Evolutionary conservation across 1,140 invertebrate genomes (phyloP).

Genomic region (Platorchestia sp.): DNA sequence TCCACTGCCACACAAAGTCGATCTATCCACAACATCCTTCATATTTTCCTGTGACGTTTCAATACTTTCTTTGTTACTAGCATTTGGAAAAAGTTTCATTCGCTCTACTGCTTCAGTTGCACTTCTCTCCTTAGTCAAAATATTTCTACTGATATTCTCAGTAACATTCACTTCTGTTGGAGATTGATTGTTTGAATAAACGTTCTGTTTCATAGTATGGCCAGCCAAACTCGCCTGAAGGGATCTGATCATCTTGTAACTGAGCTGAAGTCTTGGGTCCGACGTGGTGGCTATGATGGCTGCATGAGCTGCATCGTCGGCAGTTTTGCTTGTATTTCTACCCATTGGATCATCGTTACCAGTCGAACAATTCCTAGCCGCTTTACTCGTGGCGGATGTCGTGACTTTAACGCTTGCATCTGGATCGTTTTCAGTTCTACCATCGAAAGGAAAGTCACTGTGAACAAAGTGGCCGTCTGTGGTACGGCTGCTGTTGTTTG

Average conservation of each 20-base stretch:
- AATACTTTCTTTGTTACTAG: background rate
- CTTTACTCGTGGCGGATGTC: background rate
- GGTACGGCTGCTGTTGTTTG: background rate
- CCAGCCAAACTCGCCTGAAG: background rate
- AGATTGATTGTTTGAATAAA: background rate
- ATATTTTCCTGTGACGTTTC: background rate
- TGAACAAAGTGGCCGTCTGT: background rate
- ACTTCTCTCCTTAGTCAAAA: background rate
- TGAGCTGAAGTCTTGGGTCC: background rate
- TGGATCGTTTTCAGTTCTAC: background rate
- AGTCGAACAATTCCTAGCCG: background rate
- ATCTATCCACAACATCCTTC: background rate
- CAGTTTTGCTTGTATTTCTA: background rate
- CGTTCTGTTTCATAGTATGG: background rate
- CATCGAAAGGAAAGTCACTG: background rate
- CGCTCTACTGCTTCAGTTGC: background rate
- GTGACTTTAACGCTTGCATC: background rate
- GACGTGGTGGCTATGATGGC: background rate
- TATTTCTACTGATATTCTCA: background rate
- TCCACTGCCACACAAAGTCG: background rate
- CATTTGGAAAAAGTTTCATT: background rate
- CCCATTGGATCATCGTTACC: background rate
- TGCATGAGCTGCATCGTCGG: background rate
- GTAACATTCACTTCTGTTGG: background rate
- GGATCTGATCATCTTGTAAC: background rate